Percentiles rank a stretch among this genome's conserved stretches.
These are phyloP conservation scores for Halichoeres trimaculatus DNA, from an alignment of 2,113 vertebrate genomes.

Conservation along the genomic window DNA sequence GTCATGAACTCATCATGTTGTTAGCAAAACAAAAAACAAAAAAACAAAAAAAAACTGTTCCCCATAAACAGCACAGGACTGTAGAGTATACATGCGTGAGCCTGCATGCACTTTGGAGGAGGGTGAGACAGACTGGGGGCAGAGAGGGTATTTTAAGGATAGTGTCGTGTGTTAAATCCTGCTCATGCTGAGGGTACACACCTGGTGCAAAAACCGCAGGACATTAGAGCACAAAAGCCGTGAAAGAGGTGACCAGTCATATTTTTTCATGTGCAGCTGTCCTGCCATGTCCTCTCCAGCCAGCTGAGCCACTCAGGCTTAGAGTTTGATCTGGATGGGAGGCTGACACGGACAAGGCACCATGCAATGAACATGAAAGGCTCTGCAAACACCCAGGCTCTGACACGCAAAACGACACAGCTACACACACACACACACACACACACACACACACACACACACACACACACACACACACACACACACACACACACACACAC, in stretches of 20 bases:
- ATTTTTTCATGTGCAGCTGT: slow-evolving; percentile 29
- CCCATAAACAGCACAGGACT: background rate
- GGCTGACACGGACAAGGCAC: slow-evolving; percentile 53
- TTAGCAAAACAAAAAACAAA: too few species aligned
- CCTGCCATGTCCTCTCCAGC: slow-evolving; percentile 37
- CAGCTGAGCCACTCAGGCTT: slow-evolving; percentile 60
- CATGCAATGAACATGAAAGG: slow-evolving; percentile 55
- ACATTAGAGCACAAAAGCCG: slow-evolving; percentile 44
- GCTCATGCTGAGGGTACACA: slow-evolving; percentile 28
- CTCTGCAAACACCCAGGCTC: slow-evolving; percentile 50
- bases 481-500: slow-evolving; percentile 4
- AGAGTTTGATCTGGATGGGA: slow-evolving; percentile 58
- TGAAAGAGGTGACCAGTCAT: slow-evolving; percentile 37
- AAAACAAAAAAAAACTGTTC: slow-evolving; percentile 14
- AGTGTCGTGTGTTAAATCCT: slow-evolving; percentile 35
- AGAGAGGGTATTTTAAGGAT: slow-evolving; percentile 33
- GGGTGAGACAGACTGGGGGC: slow-evolving; percentile 4
- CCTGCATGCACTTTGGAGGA: slow-evolving; percentile 35
- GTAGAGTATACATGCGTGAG: background rate
- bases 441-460: slow-evolving; percentile 17
- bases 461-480: slow-evolving; percentile 13
- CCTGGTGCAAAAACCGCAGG: slow-evolving; percentile 48
- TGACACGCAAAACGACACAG: slow-evolving; percentile 5
- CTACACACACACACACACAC: background rate
- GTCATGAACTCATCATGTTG: slow-evolving; percentile 33